These are phyloP conservation scores for Nematopogon swammerdamellus DNA, from an alignment of 2,888 invertebrate species.

Conservation along the genomic window DNA sequence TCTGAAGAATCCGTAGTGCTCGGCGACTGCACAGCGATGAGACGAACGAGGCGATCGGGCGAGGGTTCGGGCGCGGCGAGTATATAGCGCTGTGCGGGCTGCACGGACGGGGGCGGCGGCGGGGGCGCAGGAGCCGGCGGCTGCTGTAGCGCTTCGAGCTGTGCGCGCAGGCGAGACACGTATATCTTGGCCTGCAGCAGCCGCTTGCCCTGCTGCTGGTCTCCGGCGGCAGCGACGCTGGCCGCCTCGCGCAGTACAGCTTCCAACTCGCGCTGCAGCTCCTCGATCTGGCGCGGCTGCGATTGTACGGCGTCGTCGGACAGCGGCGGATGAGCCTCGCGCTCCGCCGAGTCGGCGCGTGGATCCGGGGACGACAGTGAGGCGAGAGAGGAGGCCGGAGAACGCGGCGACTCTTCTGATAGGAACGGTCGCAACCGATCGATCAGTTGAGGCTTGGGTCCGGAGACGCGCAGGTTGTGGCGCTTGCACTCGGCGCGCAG, in stretches of 20 bases:
- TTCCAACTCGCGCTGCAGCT: constrained; percentile 77
- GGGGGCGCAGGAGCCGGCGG: constrained; percentile 24
- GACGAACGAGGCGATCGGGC: constrained; percentile 29
- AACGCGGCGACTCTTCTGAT: constrained; percentile 43
- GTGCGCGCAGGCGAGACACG: constrained; percentile 54
- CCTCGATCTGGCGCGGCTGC: constrained; percentile 72
- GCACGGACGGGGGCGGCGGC: constrained; percentile 47
- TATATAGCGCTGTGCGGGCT: constrained; percentile 42
- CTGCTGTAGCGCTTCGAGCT: constrained; percentile 61
- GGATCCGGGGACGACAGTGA: constrained; percentile 21
- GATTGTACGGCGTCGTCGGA: constrained; percentile 67
- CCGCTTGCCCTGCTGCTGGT: constrained; percentile 31
- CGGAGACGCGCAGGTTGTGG: constrained; percentile 91
- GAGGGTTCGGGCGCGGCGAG: constrained; percentile 25
- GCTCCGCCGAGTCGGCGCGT: constrained; percentile 29
- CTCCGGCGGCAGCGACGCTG: constrained; percentile 37
- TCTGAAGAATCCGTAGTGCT: constrained; percentile 12
- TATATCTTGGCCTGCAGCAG: constrained; percentile 63
- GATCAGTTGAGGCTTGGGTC: constrained; percentile 92
- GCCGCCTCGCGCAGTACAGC: constrained; percentile 61
- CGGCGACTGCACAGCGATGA: constrained; percentile 31
- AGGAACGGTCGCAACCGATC: constrained; percentile 81
- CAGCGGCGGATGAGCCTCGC: constrained; percentile 30
- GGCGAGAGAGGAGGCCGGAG: constrained; percentile 39
- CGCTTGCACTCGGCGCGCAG: constrained; percentile 92